Conservation (phyloP, 2,888 invertebrate genomes). For the Agriopis marginaria region DNA sequence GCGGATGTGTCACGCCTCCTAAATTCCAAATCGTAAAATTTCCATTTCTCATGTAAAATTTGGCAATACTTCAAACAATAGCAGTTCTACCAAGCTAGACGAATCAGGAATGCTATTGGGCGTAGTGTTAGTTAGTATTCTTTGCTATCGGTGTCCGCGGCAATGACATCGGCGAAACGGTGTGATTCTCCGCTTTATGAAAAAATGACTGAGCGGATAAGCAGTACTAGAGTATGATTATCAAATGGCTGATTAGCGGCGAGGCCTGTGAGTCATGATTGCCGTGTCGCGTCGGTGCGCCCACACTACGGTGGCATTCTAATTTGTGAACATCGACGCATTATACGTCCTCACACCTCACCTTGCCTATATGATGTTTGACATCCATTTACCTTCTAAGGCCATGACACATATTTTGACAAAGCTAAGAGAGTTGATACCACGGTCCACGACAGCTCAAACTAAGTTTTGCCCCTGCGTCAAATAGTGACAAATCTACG, state of each 20-base stretch:
- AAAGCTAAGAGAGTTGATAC: too few relatives aligned
- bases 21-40: constrained; percentile 2
- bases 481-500: too few relatives aligned
- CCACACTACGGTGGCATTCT: constrained; percentile 36
- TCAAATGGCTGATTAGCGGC: constrained; percentile 44
- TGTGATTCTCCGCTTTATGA: constrained; percentile 23
- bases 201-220: constrained; percentile 34
- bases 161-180: constrained; percentile 25
- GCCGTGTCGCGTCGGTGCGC: constrained; percentile 45
- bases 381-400: constrained; percentile 47
- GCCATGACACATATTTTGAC: constrained; percentile 2
- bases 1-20: background rate
- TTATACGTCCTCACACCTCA: constrained; percentile 56
- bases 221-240: constrained; percentile 35
- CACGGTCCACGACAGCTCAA: too few relatives aligned
- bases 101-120: constrained; percentile 28
- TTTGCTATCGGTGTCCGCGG: constrained; percentile 14
- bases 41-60: constrained; percentile 8
- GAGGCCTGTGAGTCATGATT: constrained; percentile 41
- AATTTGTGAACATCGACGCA: constrained; percentile 40
- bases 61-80: constrained; percentile 23
- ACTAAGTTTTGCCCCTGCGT: too few relatives aligned
- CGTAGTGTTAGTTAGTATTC: too few relatives aligned
- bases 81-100: constrained; percentile 23
- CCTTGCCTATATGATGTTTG: constrained; percentile 56